Conservation (phyloP, 2,888 invertebrate species). For the Rutpela maculata region DNA sequence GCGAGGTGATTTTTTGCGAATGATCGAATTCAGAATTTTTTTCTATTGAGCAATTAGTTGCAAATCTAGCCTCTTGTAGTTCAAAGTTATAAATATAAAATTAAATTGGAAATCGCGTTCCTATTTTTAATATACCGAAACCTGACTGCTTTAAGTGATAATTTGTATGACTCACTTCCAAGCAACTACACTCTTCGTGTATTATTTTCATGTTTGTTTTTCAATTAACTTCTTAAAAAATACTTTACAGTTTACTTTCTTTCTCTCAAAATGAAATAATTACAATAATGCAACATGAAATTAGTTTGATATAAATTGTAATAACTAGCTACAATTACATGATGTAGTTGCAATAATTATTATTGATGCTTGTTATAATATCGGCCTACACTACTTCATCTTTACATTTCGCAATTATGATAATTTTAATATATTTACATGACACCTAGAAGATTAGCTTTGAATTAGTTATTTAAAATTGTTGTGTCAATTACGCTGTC, state of each 20-base stretch:
- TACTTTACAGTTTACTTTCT: constrained; percentile 13
- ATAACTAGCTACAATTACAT: constrained; percentile 25
- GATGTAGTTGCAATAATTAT: constrained; percentile 22
- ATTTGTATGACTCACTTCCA: neutral
- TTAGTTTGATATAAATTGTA: constrained; percentile 28
- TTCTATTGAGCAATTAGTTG: too few relatives aligned
- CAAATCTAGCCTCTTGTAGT: too few relatives aligned
- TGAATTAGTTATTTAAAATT: constrained; percentile 26
- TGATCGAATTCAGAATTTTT: too few relatives aligned
- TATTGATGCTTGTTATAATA: constrained; percentile 29
- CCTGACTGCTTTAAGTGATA: neutral
- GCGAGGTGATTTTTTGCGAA: too few relatives aligned
- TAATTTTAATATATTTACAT: constrained; percentile 29
- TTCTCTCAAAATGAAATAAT: constrained; percentile 9
- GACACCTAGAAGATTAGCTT: constrained; percentile 29
- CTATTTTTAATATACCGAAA: too few relatives aligned
- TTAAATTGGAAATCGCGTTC: too few relatives aligned
- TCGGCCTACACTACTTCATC: constrained; percentile 24
- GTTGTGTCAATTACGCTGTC: neutral
- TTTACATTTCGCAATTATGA: constrained; percentile 27
- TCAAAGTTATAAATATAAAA: too few relatives aligned
- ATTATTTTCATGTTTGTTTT: constrained; percentile 9
- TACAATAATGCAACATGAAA: constrained; percentile 25
- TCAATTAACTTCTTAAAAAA: neutral
- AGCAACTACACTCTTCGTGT: neutral